Evolutionary conservation across 2,797 vertebrate genomes (phyloP), one percentile per base, ranked within the genome.

Genomic region (Enteromius trimaculatus): DNA sequence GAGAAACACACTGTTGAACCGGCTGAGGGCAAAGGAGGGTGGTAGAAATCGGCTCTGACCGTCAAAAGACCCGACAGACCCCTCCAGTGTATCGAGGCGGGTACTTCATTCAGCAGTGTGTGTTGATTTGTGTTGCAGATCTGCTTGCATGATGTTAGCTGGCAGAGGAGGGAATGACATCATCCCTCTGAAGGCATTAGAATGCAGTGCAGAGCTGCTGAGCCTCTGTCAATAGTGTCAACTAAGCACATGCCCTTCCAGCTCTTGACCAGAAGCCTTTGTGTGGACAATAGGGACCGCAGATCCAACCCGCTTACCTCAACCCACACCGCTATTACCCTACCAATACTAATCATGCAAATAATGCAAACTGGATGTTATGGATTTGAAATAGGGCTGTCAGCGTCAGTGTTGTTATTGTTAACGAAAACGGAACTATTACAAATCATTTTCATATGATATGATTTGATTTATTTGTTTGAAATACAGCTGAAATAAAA

Each of bases 171-270:
- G 85, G 58, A 84, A 86, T 89, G 89, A 92, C 89, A 90, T 92
- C 87, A 91, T 89, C 66, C 75, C 74, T 82, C 85, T 86, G 71
- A 82, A 84, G 83, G 77, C 86, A 91, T 90, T 90, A 90, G 75
- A 51, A 91, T 90, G 83, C 88, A 64, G 81, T 13, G 47, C 81
- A 71, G 82, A 83, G 83, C 78, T 74, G 72, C 88, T 29, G 72
- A 83, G 88, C 64, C 83, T 86, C 88, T 77, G 91, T 91, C 90
- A 88, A 90, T 92, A 92, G 81, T 90, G 89, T 88, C 90, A 90
- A 89, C 89, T 89, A 90, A 93, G 90, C 91, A 92, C 90, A 91
- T 91, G 84, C 60, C 81, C 80, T 79, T 66, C 72, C 65, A 34
- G 81, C 72, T 16, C n/a, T n/a, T 79, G 83, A 82, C 53, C 58